Percentiles rank a stretch among this genome's conserved stretches.
phyloP scores from a whole-genome alignment of 1,140 invertebrate species.

The Berghia stephanieae region DNA sequence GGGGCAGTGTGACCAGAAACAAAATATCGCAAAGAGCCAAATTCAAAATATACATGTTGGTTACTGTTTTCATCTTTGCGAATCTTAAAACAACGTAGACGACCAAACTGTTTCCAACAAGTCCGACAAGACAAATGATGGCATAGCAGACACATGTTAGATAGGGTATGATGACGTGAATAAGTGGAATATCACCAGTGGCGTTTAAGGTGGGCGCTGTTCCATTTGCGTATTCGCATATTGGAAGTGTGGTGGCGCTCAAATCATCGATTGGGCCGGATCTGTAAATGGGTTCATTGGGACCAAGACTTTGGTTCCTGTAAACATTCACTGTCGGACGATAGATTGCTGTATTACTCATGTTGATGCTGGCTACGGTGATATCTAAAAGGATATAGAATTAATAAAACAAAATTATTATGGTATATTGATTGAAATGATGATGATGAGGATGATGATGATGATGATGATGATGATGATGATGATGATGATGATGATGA shows the following conservation, averaged over 20 bases:
- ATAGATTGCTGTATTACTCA: not conserved
- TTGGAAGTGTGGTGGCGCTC: not conserved
- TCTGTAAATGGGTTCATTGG: too few relatives aligned
- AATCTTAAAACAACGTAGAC: slow-evolving; percentile 82
- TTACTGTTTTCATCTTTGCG: slow-evolving; percentile 88
- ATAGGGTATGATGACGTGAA: slow-evolving; percentile 71
- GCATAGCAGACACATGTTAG: slow-evolving; percentile 77
- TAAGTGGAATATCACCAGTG: not conserved
- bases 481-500: not conserved
- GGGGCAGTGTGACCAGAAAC: slow-evolving; percentile 90
- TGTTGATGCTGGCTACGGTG: not conserved
- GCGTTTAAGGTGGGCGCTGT: not conserved
- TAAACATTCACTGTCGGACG: too few relatives aligned
- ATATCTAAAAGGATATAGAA: not conserved
- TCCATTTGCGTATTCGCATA: not conserved
- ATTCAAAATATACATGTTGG: slow-evolving; percentile 86
- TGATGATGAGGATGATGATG: too few relatives aligned
- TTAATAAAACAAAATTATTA: not conserved
- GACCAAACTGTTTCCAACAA: slow-evolving; percentile 86
- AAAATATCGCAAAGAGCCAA: slow-evolving; percentile 88
- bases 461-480: too few relatives aligned
- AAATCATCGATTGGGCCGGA: too few relatives aligned
- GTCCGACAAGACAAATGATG: slow-evolving; percentile 83
- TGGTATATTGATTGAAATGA: too few relatives aligned
- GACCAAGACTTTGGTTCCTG: too few relatives aligned